Percentiles rank a stretch among this genome's conserved stretches.
These are phyloP conservation scores for Torymus auratus DNA, from an alignment of 2,888 invertebrate genomes.

Conservation along the genomic window DNA sequence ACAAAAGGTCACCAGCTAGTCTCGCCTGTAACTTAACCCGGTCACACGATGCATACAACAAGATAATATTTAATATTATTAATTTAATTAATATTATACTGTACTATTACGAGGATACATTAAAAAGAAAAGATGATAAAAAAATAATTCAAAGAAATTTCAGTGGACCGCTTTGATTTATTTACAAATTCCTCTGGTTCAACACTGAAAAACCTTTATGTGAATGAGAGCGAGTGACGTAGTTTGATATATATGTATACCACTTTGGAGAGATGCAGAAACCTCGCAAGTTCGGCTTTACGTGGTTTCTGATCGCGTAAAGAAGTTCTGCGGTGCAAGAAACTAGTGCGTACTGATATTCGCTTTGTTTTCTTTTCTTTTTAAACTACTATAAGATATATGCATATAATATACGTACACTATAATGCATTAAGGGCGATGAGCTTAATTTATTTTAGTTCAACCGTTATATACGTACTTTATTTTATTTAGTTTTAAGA, in stretches of 20 bases:
- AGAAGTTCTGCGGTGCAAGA: constrained; percentile 8
- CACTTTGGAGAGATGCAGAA: constrained; percentile 5
- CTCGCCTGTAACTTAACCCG: constrained; percentile 75
- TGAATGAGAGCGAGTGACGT: constrained; percentile 4
- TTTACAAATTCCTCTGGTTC: constrained; percentile 45
- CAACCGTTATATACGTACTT: background rate
- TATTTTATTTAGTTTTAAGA: constrained; percentile 38
- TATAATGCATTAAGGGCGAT: background rate
- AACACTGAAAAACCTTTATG: background rate
- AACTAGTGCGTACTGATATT: background rate
- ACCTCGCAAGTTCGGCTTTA: constrained; percentile 20
- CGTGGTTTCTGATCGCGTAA: background rate
- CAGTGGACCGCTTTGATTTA: constrained; percentile 45
- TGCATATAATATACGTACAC: constrained; percentile 4
- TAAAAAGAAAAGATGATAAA: constrained; percentile 71
- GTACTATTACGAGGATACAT: constrained; percentile 75
- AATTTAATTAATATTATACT: constrained; percentile 75
- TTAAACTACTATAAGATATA: background rate
- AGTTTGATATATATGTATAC: too few species aligned
- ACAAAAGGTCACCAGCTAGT: constrained; percentile 74
- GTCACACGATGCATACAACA: constrained; percentile 75
- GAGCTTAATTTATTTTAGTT: constrained; percentile 30
- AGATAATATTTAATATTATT: constrained; percentile 75
- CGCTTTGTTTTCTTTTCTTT: constrained; percentile 22
- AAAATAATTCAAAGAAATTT: constrained; percentile 63